A percentile compares a stretch with the other conserved stretches of the same genome.
These are phyloP conservation scores for Tachysurus vachellii DNA, from an alignment of 2,113 vertebrate species.

Conservation along the genomic window DNA sequence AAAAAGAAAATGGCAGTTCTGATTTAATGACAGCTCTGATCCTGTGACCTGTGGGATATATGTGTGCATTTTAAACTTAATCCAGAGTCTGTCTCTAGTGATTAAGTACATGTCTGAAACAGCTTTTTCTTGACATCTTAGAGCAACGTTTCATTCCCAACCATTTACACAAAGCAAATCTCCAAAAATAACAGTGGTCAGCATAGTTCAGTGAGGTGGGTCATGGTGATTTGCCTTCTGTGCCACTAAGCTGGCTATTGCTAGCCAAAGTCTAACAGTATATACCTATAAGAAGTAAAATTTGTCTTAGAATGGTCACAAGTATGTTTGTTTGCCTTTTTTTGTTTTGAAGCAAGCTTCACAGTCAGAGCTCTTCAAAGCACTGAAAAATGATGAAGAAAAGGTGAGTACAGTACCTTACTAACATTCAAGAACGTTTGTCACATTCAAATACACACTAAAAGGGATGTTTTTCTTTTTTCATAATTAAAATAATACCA, in stretches of 20 bases:
- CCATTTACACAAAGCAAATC: background rate
- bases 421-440: background rate
- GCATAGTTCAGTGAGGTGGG: background rate
- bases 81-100: background rate
- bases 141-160: background rate
- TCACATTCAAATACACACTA: background rate
- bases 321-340: background rate
- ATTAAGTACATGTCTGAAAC: background rate
- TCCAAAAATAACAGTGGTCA: background rate
- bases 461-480: background rate
- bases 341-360: too few species aligned
- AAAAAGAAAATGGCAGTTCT: background rate
- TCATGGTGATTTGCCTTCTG: background rate
- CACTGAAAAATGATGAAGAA: too few species aligned
- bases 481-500: background rate
- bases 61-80: background rate
- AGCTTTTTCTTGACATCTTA: background rate
- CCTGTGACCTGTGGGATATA: background rate
- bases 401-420: too few species aligned
- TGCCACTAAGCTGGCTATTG: background rate
- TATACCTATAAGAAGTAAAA: background rate
- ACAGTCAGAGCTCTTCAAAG: too few species aligned
- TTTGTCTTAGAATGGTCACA: background rate
- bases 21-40: slow-evolving; percentile 36
- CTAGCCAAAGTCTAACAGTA: background rate